phyloP scores from a whole-genome alignment of 2,888 invertebrate genomes.

The Onthophagus sagittarius region DNA sequence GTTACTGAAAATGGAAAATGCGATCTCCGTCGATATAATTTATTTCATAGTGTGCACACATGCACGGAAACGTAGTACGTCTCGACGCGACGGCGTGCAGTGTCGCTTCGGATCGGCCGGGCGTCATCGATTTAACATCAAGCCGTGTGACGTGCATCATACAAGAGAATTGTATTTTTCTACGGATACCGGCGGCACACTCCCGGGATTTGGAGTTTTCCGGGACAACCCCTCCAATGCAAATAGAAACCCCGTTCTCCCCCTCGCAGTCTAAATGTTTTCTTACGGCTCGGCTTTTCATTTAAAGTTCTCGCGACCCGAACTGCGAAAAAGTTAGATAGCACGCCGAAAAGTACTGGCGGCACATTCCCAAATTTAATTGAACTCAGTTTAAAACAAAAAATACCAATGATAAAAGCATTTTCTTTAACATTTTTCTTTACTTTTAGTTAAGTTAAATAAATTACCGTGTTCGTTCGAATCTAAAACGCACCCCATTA shows the following conservation, averaged over 20 bases:
- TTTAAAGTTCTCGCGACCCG: not conserved
- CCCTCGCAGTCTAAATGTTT: not conserved
- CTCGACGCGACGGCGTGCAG: not conserved
- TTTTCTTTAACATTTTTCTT: no score
- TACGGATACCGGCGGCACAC: slow-evolving; percentile 18
- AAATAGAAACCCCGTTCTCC: not conserved
- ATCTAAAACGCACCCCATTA: no score
- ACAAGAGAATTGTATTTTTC: slow-evolving; percentile 16
- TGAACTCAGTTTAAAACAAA: not conserved
- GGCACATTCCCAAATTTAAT: not conserved
- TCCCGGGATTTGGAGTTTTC: slow-evolving; percentile 20
- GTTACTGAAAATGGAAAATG: not conserved
- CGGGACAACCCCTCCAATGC: not conserved
- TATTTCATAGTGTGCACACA: not conserved
- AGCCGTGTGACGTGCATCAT: slow-evolving; percentile 5
- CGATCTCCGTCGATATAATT: not conserved
- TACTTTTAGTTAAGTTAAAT: no score
- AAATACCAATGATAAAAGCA: no score
- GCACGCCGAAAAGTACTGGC: not conserved
- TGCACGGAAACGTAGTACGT: not conserved
- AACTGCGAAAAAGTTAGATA: not conserved
- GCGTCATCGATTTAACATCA: slow-evolving; percentile 21
- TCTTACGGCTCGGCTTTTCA: not conserved
- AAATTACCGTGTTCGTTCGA: no score
- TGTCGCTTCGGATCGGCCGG: not conserved